Conservation (phyloP, 1,140 invertebrate genomes). For the Drosophila novamexicana region DNA sequence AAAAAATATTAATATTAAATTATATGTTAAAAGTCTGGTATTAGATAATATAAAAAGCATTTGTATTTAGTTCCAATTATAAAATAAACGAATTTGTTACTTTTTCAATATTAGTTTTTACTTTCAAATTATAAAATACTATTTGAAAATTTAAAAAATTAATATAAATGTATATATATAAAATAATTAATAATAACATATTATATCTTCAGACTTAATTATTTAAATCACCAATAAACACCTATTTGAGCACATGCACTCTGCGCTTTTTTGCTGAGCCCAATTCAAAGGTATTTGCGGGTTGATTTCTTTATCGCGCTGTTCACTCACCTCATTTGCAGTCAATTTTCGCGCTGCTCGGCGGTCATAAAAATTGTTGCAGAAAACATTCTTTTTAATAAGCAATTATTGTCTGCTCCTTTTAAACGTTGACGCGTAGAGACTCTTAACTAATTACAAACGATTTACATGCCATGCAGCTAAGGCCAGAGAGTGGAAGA, state of each 20-base stretch:
- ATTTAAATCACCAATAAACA: no score
- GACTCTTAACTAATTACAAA: conserved; percentile 81
- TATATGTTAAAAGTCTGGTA: no score
- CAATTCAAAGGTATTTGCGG: not conserved
- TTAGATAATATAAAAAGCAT: no score
- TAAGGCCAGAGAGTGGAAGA: not conserved
- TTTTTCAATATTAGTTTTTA: no score
- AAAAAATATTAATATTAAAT: no score
- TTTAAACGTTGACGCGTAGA: conserved; percentile 69
- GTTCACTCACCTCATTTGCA: conserved; percentile 66
- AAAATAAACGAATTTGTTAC: no score
- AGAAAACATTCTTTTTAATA: conserved; percentile 78
- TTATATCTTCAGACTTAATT: no score
- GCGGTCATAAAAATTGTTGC: conserved; percentile 70
- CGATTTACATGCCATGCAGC: conserved; percentile 78
- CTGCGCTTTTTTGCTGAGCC: not conserved
- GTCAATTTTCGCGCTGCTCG: conserved; percentile 68
- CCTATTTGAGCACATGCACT: not conserved
- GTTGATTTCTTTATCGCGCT: conserved; percentile 26
- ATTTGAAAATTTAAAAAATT: not conserved
- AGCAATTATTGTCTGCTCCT: conserved; percentile 78
- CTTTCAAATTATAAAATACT: not conserved
- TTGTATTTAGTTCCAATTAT: no score
- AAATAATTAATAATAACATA: no score
- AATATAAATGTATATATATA: not conserved